Conservation (phyloP, 1,140 invertebrate genomes). For the Tigriopus japonicus region DNA sequence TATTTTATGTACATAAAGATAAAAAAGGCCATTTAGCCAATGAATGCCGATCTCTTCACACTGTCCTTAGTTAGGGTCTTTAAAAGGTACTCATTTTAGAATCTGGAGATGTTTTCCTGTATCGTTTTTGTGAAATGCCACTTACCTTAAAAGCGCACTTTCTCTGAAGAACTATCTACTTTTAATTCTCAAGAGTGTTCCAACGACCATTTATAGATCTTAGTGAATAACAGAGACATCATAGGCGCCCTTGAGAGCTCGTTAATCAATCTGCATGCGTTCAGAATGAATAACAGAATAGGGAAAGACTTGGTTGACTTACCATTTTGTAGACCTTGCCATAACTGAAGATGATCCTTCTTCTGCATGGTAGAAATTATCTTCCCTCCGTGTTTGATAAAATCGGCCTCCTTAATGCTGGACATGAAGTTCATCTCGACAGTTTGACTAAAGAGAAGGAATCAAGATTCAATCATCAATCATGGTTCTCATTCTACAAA, state of each 20-base stretch:
- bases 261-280: not conserved
- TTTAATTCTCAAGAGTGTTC: no score
- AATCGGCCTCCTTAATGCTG: conserved; percentile 91
- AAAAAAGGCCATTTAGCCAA: no score
- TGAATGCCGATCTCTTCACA: no score
- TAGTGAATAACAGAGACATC: not conserved
- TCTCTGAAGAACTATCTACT: no score
- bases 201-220: not conserved
- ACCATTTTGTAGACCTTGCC: conserved; percentile 83
- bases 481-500: no score
- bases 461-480: not conserved
- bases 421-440: conserved; percentile 87
- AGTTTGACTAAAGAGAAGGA: conserved; percentile 46
- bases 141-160: no score
- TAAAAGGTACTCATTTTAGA: no score
- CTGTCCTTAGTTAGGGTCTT: no score
- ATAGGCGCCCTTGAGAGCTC: no score
- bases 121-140: no score
- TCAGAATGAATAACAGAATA: not conserved
- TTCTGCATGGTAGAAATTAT: conserved; percentile 88
- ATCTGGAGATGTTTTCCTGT: no score
- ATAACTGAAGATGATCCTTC: conserved; percentile 91
- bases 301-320: conserved; percentile 17
- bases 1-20: no score
- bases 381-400: conserved; percentile 77